These are phyloP conservation scores for Zaprionus ornatus DNA, from an alignment of 1,140 invertebrate genomes.

Conservation along the genomic window DNA sequence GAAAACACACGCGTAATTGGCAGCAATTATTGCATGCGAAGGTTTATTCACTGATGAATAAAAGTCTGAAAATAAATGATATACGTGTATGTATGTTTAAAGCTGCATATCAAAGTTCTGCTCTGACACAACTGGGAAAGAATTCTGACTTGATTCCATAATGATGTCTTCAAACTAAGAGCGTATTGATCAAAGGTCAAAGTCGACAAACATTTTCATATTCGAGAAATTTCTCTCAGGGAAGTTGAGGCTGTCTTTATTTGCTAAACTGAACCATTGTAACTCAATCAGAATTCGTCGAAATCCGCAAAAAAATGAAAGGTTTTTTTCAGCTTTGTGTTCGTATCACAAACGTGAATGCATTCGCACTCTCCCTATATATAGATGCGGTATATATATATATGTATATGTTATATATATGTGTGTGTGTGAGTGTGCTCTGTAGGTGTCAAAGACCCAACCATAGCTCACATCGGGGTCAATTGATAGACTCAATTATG, in stretches of 20 bases:
- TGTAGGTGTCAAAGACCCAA: constrained; percentile 77
- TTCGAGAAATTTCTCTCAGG: not conserved
- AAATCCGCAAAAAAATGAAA: constrained; percentile 9
- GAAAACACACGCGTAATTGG: constrained; percentile 57
- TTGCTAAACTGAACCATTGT: not conserved
- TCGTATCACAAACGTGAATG: constrained; percentile 16
- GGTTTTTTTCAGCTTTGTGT: constrained; percentile 5
- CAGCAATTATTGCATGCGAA: constrained; percentile 59
- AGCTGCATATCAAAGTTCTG: too few relatives aligned
- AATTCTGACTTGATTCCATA: not conserved
- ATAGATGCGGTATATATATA: constrained; percentile 20
- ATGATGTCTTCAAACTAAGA: not conserved
- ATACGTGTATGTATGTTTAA: not conserved
- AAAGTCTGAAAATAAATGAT: not conserved
- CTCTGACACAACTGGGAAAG: not conserved
- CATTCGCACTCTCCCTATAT: constrained; percentile 40
- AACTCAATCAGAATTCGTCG: constrained; percentile 18
- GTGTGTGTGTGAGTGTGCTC: constrained; percentile 35
- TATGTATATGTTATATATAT: constrained; percentile 14
- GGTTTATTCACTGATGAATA: constrained; percentile 26
- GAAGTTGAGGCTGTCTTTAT: not conserved
- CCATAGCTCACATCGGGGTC: constrained; percentile 73
- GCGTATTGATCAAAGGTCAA: not conserved
- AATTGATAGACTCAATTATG: constrained; percentile 82
- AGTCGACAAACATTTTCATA: not conserved